phyloP scores from a whole-genome alignment of 2,888 invertebrate genomes.

The Andricus curvator region DNA sequence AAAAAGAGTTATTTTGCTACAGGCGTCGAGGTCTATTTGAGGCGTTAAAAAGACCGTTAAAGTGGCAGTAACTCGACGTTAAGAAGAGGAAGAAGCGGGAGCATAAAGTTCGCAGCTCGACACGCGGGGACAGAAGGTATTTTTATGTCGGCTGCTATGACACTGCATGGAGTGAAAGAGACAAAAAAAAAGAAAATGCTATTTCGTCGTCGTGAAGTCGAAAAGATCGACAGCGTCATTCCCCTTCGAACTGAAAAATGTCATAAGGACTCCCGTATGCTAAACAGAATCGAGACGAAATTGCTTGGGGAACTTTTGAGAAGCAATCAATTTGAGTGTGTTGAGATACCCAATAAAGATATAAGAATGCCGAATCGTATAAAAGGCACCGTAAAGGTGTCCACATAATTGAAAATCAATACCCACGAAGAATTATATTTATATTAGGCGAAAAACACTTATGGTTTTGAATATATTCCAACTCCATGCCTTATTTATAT shows the following conservation, averaged over 20 bases:
- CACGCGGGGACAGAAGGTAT: conserved; percentile 61
- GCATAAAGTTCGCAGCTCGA: conserved; percentile 59
- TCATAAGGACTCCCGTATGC: conserved; percentile 40
- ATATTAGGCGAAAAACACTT: neutral
- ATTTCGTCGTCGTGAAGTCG: conserved; percentile 34
- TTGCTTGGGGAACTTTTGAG: conserved; percentile 15
- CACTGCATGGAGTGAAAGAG: conserved; percentile 43
- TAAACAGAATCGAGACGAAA: conserved; percentile 35
- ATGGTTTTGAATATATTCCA: neutral
- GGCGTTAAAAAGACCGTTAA: conserved; percentile 74
- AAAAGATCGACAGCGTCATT: conserved; percentile 45
- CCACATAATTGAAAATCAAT: conserved; percentile 10
- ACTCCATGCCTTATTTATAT: neutral
- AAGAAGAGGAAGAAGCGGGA: conserved; percentile 63
- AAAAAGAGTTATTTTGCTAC: conserved; percentile 42
- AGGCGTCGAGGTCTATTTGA: conserved; percentile 69
- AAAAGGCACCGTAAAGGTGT: conserved; percentile 13
- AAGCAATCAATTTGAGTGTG: conserved; percentile 35
- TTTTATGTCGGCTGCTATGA: conserved; percentile 61
- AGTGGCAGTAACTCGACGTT: conserved; percentile 72
- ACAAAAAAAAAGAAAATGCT: conserved; percentile 42
- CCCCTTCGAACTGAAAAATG: conserved; percentile 44
- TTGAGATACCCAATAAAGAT: conserved; percentile 16
- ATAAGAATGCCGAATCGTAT: conserved; percentile 12
- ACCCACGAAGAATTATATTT: neutral